These are phyloP conservation scores for Phaedon cochleariae DNA, from an alignment of 2,888 invertebrate genomes.

Conservation along the genomic window DNA sequence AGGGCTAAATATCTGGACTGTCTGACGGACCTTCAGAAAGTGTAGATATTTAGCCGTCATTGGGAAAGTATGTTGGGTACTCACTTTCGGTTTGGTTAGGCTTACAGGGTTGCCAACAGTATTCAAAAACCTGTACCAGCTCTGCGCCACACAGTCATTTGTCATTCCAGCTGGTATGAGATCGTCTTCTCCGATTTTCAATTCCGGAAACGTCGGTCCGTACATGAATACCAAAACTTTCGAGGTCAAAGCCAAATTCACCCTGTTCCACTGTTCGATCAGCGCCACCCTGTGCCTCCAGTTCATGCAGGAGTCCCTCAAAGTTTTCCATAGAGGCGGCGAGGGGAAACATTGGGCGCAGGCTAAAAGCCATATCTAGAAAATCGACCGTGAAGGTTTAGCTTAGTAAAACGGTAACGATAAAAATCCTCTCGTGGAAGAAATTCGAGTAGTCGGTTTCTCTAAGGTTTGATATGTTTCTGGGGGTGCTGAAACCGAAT, in stretches of 20 bases:
- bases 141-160: conserved; percentile 90
- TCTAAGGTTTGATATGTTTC: no score
- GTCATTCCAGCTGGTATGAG: conserved; percentile 86
- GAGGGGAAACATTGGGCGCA: conserved; percentile 89
- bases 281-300: conserved; percentile 95
- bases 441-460: no score
- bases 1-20: no score
- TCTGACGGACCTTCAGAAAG: no score
- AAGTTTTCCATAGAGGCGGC: conserved; percentile 94
- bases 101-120: conserved; percentile 95
- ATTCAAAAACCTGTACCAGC: conserved; percentile 95
- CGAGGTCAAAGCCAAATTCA: conserved; percentile 88
- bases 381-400: conserved; percentile 6
- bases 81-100: conserved; percentile 82
- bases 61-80: conserved; percentile 4
- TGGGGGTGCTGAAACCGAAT: no score
- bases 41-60: no score
- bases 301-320: conserved; percentile 89
- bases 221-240: conserved; percentile 87
- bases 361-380: conserved; percentile 74
- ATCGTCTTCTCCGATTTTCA: conserved; percentile 88
- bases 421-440: no score
- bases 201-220: conserved; percentile 82
- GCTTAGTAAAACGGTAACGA: no score
- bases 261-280: conserved; percentile 94